Percentiles rank a stretch among this genome's conserved stretches.
Conservation (phyloP, 2,797 vertebrate genomes). For the Sphaeramia orbicularis region DNA sequence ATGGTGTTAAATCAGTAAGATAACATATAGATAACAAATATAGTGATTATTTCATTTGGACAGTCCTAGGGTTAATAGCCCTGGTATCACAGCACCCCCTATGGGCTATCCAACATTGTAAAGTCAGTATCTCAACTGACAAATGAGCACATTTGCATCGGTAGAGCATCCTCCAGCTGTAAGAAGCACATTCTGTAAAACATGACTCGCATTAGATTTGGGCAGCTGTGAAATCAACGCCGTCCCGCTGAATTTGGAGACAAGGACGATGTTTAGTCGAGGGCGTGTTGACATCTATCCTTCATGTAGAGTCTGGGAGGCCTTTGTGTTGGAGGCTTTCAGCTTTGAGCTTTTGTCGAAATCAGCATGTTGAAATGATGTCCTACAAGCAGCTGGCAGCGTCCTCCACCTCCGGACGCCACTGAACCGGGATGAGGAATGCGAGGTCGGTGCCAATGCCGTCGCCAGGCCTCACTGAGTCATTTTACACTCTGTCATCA, state of each 20-base stretch:
- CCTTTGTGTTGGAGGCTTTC: neutral
- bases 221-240: no score
- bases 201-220: no score
- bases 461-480: slow-evolving; percentile 67
- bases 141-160: no score
- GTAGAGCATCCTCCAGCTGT: no score
- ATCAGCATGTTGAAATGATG: slow-evolving; percentile 25
- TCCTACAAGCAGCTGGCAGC: slow-evolving; percentile 39
- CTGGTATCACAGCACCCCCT: no score
- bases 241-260: slow-evolving; percentile 1
- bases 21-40: no score
- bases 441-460: slow-evolving; percentile 67
- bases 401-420: slow-evolving; percentile 30
- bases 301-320: slow-evolving; percentile 1
- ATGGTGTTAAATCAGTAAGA: no score
- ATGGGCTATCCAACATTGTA: no score
- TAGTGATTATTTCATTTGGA: no score
- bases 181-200: no score
- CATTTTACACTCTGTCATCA: slow-evolving; percentile 78
- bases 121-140: no score
- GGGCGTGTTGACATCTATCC: slow-evolving; percentile 21
- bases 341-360: slow-evolving; percentile 34
- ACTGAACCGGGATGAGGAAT: slow-evolving; percentile 54
- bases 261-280: neutral
- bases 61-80: no score